Conservation (phyloP, 2,888 invertebrate genomes). For the Melinopterus prodromus region DNA sequence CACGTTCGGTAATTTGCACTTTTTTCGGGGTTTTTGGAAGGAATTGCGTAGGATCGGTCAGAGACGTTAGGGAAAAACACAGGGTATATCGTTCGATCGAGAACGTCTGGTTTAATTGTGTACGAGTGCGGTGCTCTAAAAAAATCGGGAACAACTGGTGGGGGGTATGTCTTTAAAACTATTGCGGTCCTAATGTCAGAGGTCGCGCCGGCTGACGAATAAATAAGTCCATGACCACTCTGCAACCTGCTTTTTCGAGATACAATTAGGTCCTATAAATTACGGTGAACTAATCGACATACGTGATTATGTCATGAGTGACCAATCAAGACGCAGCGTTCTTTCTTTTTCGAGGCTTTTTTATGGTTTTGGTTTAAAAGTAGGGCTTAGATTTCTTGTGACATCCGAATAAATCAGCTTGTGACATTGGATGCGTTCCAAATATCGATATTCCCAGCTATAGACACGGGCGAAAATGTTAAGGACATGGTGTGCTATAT, state of each 20-base stretch:
- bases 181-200: conserved; percentile 30
- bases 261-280: neutral
- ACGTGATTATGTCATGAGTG: no score
- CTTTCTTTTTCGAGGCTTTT: neutral
- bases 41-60: neutral
- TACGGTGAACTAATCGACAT: neutral
- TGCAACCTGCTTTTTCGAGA: neutral
- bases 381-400: neutral
- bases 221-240: neutral
- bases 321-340: neutral
- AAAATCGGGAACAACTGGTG: conserved; percentile 27
- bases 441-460: neutral
- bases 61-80: conserved; percentile 24
- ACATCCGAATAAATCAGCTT: neutral
- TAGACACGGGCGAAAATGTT: neutral
- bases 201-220: conserved; percentile 33
- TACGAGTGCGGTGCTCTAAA: conserved; percentile 20
- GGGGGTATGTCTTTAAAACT: conserved; percentile 31
- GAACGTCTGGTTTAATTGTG: conserved; percentile 31
- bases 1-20: neutral
- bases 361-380: neutral
- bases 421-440: neutral
- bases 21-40: conserved; percentile 6
- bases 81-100: conserved; percentile 39
- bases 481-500: neutral